phyloP scores from a whole-genome alignment of 2,113 vertebrate species.

The Casuarius casuarius region DNA sequence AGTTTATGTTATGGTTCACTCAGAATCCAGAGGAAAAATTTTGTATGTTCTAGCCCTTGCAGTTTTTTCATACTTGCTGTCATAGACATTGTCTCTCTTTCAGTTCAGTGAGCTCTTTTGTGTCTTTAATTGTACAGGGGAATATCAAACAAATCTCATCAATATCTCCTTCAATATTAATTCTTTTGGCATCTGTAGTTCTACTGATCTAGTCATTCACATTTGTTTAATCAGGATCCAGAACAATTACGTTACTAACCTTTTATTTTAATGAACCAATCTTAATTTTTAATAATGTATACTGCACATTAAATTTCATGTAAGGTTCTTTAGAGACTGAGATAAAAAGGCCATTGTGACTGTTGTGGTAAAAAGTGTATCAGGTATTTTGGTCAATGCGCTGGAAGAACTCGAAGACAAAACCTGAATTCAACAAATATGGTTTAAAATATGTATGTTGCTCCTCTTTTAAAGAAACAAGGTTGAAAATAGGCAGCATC shows the following conservation, averaged over 20 bases:
- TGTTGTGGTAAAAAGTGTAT: neutral
- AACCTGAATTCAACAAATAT: neutral
- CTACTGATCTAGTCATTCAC: neutral
- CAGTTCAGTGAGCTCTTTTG: neutral
- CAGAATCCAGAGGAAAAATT: neutral
- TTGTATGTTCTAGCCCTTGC: neutral
- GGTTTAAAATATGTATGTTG: neutral
- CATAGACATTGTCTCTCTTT: neutral
- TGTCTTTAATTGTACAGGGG: neutral
- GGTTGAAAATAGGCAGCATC: neutral
- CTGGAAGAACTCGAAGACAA: neutral
- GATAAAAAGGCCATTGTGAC: neutral
- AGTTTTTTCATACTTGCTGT: neutral
- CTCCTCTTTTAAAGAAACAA: neutral
- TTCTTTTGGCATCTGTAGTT: neutral
- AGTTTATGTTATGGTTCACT: neutral
- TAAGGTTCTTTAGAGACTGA: neutral
- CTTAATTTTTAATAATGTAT: neutral
- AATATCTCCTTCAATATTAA: neutral
- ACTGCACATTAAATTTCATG: neutral
- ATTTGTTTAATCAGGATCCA: neutral
- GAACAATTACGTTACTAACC: neutral
- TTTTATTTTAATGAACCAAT: neutral
- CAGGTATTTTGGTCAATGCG: neutral
- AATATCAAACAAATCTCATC: neutral